Base-by-base conservation (phyloP, 2,797 vertebrate genomes). In the Pantherophis alleghaniensis region DNA sequence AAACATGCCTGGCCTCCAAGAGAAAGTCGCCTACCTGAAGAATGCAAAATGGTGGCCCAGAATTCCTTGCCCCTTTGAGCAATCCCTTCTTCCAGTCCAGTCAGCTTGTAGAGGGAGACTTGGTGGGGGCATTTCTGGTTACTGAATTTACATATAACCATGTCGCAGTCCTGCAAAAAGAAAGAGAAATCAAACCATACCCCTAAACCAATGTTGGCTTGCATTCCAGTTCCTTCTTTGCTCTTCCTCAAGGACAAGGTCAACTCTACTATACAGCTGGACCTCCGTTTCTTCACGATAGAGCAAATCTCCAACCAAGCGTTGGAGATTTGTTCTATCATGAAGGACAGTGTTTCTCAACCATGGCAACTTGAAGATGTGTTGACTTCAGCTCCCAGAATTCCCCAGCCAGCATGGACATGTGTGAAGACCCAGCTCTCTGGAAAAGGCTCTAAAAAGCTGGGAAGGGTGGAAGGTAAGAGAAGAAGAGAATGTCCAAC, bases 91-190 rank as follows among this genome's bases (percentile, higher is more conserved):
- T 98, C 98, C 5, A 97, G 92, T 69, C 96, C 97, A n/a, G 97
- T 97, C n/a, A 98, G 95, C 60, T 97, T 97, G 94, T 98, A 98
- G 87, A 98, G 97, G 24, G 98, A 98, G 92, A 98, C 98, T 91
- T 97, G 97, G 92, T 98, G 98, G 0, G 98, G 98, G 92, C 95
- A 97, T 96, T 98, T 98, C 97, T 98, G 98, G 83, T 98, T 98
- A 94, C 98, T 98, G 95, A 97, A 98, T 93, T 98, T 98, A 95
- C 97, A 98, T 95, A 98, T 97, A 91, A 98, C 98, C 98, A 98
- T 98, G 96, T 98, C 98, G 95, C 98, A 98, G 56, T 98, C 96
- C 98, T 98, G 94, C 61, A 94, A 91, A 61, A 93, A 94, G 92
- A 92, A 95, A 24, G 96, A 24, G 20, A 91, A 47, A 88, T 5